These are phyloP conservation scores for Drosophila arawakana DNA, from an alignment of 1,140 invertebrate species.

Conservation along the genomic window DNA sequence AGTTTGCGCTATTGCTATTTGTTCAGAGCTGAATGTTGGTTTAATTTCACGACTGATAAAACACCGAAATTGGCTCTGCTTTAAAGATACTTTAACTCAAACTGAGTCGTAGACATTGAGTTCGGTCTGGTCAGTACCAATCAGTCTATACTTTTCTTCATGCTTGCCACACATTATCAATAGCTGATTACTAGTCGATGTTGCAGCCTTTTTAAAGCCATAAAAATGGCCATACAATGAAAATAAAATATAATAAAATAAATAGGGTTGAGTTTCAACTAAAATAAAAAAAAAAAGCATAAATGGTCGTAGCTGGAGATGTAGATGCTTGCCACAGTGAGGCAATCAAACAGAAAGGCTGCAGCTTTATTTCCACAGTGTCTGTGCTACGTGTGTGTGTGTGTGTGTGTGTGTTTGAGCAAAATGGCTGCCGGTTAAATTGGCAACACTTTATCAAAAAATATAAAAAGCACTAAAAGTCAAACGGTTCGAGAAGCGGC, in stretches of 20 bases:
- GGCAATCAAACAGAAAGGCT: constrained; percentile 81
- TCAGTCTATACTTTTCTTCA: constrained; percentile 49
- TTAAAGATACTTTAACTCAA: not conserved
- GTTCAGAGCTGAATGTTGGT: constrained; percentile 39
- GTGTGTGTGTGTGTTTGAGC: constrained; percentile 34
- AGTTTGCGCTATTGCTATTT: constrained; percentile 49
- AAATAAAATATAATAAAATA: constrained; percentile 51
- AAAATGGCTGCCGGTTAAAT: constrained; percentile 81
- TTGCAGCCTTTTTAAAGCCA: constrained; percentile 58
- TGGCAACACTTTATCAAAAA: constrained; percentile 83
- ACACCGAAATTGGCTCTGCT: constrained; percentile 53
- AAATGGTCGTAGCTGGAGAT: constrained; percentile 27
- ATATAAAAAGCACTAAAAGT: constrained; percentile 82
- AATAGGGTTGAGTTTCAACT: constrained; percentile 51
- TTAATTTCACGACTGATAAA: constrained; percentile 82
- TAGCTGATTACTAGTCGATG: constrained; percentile 59
- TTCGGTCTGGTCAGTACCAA: constrained; percentile 30
- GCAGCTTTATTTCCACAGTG: constrained; percentile 49
- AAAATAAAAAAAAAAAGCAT: constrained; percentile 80
- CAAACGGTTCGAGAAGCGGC: constrained; percentile 55
- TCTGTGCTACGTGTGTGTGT: constrained; percentile 30
- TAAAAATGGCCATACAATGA: constrained; percentile 60
- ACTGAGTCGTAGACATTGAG: not conserved
- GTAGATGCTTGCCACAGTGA: constrained; percentile 17
- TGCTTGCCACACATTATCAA: constrained; percentile 55